Percentiles rank a stretch among this genome's conserved stretches.
phyloP scores from a whole-genome alignment of 2,797 vertebrate genomes.

The Myotis findleyi region DNA sequence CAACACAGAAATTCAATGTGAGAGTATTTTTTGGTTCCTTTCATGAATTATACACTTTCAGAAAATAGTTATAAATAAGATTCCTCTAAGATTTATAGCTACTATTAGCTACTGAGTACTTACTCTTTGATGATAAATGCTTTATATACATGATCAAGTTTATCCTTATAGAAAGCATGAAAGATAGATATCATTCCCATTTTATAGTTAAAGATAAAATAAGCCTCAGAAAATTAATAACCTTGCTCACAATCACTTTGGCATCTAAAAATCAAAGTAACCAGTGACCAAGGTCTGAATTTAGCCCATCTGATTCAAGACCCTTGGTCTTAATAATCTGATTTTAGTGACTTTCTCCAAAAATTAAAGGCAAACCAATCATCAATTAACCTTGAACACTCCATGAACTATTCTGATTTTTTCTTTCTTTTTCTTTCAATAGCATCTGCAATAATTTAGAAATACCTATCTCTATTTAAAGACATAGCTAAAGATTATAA shows the following conservation, averaged over 20 bases:
- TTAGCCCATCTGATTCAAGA: neutral
- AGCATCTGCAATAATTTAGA: conserved; percentile 22
- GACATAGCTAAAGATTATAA: neutral
- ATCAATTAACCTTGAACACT: neutral
- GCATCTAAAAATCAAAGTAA: neutral
- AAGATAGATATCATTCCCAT: neutral
- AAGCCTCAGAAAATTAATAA: neutral
- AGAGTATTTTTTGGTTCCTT: neutral
- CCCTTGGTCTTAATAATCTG: neutral
- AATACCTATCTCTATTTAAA: neutral
- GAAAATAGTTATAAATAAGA: conserved; percentile 43
- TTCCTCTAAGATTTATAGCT: neutral
- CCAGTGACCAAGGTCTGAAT: neutral
- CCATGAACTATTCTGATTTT: neutral
- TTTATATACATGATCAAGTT: neutral
- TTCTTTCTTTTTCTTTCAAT: conserved; percentile 17
- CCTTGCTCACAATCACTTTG: neutral
- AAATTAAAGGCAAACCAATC: neutral
- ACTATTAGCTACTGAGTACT: neutral
- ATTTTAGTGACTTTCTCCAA: neutral
- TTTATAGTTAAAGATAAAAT: conserved; percentile 17
- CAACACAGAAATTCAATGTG: neutral
- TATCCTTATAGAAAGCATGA: neutral
- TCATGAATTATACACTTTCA: neutral
- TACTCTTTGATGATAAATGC: conserved; percentile 19